A percentile compares a stretch with the other conserved stretches of the same genome.
These are phyloP conservation scores for Pristionchus mayeri DNA, from an alignment of 2,888 invertebrate species.

Conservation along the genomic window DNA sequence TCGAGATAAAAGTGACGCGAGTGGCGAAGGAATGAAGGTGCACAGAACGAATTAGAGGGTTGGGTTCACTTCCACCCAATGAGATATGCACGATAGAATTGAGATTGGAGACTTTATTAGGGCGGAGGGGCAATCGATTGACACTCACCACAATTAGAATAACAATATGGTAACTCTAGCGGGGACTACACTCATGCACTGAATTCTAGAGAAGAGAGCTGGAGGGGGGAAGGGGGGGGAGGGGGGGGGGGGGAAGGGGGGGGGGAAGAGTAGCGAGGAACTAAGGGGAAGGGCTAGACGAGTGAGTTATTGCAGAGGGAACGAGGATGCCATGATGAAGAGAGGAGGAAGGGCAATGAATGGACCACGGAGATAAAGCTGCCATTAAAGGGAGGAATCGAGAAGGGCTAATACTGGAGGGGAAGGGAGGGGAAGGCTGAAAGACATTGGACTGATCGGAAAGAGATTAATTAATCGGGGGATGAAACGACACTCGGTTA, in stretches of 20 bases:
- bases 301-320: background rate
- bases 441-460: background rate
- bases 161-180: conserved; percentile 24
- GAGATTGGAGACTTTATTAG: conserved; percentile 7
- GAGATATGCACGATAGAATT: background rate
- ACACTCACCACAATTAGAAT: conserved; percentile 2
- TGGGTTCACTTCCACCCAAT: background rate
- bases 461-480: conserved; percentile 10
- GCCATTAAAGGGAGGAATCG: conserved; percentile 35
- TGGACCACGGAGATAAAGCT: no score
- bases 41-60: background rate
- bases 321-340: background rate
- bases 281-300: background rate
- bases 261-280: background rate
- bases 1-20: conserved; percentile 14
- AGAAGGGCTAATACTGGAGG: background rate
- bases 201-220: background rate
- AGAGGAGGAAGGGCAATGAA: background rate
- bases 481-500: conserved; percentile 38
- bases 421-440: background rate
- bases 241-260: background rate
- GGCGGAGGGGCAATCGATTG: background rate
- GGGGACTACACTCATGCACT: conserved; percentile 20
- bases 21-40: background rate
- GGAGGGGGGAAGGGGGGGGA: background rate